Percentiles rank a stretch among this genome's conserved stretches.
phyloP scores from a whole-genome alignment of 2,888 invertebrate genomes.

The Trachelus tabidus region DNA sequence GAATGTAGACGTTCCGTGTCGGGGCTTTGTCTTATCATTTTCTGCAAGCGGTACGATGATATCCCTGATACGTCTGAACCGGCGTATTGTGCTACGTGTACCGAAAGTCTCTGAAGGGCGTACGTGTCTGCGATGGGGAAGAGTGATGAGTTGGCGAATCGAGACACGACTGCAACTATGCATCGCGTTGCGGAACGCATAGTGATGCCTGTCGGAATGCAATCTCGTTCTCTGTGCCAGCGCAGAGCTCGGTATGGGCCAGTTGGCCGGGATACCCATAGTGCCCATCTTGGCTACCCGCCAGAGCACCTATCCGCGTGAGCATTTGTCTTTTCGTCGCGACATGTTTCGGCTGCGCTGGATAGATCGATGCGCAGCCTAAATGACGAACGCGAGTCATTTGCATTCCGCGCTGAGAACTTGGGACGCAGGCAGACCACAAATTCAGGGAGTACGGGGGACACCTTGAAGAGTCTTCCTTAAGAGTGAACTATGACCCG shows the following conservation, averaged over 20 bases:
- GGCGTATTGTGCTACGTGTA: background rate
- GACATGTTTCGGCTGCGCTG: slow-evolving; percentile 42
- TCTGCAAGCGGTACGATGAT: background rate
- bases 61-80: background rate
- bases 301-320: slow-evolving; percentile 51
- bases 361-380: slow-evolving; percentile 53
- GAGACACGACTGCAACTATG: background rate
- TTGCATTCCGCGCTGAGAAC: slow-evolving; percentile 28
- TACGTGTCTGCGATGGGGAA: background rate
- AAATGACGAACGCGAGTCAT: slow-evolving; percentile 49
- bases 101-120: background rate
- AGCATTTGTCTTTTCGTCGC: slow-evolving; percentile 57
- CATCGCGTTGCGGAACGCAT: slow-evolving; percentile 1
- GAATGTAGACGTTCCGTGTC: background rate
- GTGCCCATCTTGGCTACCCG: slow-evolving; percentile 23
- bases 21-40: background rate
- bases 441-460: background rate
- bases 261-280: slow-evolving; percentile 40
- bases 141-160: background rate
- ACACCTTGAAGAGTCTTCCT: background rate
- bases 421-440: background rate
- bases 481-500: background rate
- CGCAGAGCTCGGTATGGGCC: slow-evolving; percentile 18
- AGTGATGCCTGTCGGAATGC: slow-evolving; percentile 13
- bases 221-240: slow-evolving; percentile 4